Base-by-base conservation (phyloP, 1,140 invertebrate genomes). In the Scaptodrosophila lebanonensis region DNA sequence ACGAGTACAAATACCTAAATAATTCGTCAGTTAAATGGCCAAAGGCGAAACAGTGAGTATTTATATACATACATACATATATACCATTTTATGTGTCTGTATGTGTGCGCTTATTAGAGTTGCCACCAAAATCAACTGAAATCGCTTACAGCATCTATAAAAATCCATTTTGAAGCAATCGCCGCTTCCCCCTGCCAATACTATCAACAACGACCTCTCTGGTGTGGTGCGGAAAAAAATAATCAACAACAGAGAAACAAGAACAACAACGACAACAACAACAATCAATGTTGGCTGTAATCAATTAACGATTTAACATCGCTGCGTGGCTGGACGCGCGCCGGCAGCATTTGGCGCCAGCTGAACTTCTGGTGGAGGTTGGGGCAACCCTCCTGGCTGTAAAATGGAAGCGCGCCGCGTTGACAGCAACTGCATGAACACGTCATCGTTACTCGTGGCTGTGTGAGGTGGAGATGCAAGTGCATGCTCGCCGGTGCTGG, bases 281-380 rank as follows among this genome's bases (percentile, higher is more conserved):
- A 79, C 73, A 79, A 79, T 77, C 73, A 82, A 79, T 82, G 73
- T 79, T 79, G 75, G 63, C 73, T 57, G 73, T 79, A 79, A 79
- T 79, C 73, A 79, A 79, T 79, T 79, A 79, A 82, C 73, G 73
- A 79, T 79, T 79, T 79, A 79, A 79, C 75, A 69, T 73, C 73
- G 56, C 51, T 43, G 48, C 48, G 58, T 49, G 44, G 33, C 65
- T 62, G 72, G 58, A 47, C 73, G 35, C 49, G 36, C 70, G 25
- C 56, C 62, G 62, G 72, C 62, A 71, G 51, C 68, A 71, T 71
- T 71, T 66, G 68, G 70, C 70, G 70, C 59, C 68, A 52, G 5
- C 42, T 35, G 51, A 29, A 59, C 40, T 18, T 30, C 12, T 25
- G 39, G 42, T 38, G 27, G 27, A 29, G 40, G 52, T 54, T 15